A percentile compares a stretch with the other conserved stretches of the same genome.
Conservation (phyloP, 1,140 invertebrate genomes). For the Coelopa frigida region DNA sequence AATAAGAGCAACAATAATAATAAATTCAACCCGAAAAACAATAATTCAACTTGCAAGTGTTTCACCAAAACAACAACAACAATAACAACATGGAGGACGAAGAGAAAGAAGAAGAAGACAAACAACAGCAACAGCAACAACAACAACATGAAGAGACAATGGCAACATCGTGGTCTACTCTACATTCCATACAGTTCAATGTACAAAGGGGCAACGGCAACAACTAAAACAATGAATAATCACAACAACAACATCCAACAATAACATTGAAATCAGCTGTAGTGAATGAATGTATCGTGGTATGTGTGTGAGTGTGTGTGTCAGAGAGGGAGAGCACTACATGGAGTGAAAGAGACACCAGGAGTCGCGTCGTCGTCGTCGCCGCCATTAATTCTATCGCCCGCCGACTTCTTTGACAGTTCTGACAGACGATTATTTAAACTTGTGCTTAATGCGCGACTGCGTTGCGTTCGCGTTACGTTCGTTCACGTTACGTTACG, state of each 20-base stretch:
- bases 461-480: neutral
- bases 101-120: neutral
- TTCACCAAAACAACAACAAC: neutral
- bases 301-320: too few species aligned
- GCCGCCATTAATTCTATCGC: slow-evolving; percentile 44
- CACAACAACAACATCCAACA: too few species aligned
- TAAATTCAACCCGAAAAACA: slow-evolving; percentile 28
- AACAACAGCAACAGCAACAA: neutral
- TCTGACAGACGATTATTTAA: slow-evolving; percentile 47
- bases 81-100: neutral
- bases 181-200: too few species aligned
- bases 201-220: too few species aligned
- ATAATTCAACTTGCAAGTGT: slow-evolving; percentile 37
- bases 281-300: too few species aligned
- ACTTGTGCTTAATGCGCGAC: slow-evolving; percentile 39
- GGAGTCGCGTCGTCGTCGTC: too few species aligned
- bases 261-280: too few species aligned
- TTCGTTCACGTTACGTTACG: neutral
- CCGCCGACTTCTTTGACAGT: slow-evolving; percentile 46
- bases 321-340: too few species aligned
- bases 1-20: slow-evolving; percentile 4
- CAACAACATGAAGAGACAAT: too few species aligned
- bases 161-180: too few species aligned
- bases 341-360: too few species aligned
- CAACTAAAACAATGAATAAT: too few species aligned